A percentile compares a stretch with the other conserved stretches of the same genome.
Conservation (phyloP, 2,797 vertebrate species). For the Eutrigla gurnardus region DNA sequence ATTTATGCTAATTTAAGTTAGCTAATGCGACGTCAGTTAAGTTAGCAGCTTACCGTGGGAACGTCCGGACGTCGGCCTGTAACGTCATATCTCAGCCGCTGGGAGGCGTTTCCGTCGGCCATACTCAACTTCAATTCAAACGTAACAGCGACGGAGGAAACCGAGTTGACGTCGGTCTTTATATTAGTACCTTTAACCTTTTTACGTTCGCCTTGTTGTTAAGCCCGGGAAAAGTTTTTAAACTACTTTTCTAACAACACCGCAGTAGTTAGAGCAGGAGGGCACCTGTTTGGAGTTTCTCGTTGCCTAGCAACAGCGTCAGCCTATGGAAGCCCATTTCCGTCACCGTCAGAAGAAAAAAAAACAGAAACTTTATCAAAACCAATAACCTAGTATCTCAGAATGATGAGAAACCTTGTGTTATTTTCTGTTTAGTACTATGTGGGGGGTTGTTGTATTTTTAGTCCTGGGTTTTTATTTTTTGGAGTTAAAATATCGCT, state of each 20-base stretch:
- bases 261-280: too few relatives aligned
- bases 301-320: conserved; percentile 61
- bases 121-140: conserved; percentile 38
- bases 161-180: not conserved
- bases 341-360: too few relatives aligned
- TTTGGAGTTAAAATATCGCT: too few relatives aligned
- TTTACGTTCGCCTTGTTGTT: too few relatives aligned
- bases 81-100: conserved; percentile 20
- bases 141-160: not conserved
- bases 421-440: too few relatives aligned
- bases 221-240: not conserved
- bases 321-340: too few relatives aligned
- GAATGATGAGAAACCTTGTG: too few relatives aligned
- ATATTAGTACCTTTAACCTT: not conserved
- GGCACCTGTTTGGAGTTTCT: conserved; percentile 19
- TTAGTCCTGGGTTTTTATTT: too few relatives aligned
- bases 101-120: conserved; percentile 4
- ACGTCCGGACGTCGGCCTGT: conserved; percentile 27
- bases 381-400: too few relatives aligned
- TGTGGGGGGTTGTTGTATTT: too few relatives aligned
- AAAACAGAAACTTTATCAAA: too few relatives aligned
- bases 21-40: not conserved
- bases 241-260: too few relatives aligned
- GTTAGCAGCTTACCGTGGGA: conserved; percentile 50
- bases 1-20: not conserved